These are phyloP conservation scores for Phenganax subtilis DNA, from an alignment of 92 coral and sea anemone species.

Conservation along the genomic window DNA sequence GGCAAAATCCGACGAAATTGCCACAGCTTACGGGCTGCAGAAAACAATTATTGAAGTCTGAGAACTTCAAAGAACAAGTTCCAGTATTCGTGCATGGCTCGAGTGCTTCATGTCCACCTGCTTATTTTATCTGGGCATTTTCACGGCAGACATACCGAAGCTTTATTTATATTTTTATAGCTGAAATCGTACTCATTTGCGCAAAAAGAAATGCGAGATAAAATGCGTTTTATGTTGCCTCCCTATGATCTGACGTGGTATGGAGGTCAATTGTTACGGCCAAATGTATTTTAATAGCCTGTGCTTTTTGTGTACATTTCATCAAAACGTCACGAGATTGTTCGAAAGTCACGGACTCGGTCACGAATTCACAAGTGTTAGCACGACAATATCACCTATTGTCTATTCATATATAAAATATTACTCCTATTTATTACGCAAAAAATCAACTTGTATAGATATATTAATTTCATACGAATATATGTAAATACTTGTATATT, in stretches of 20 bases:
- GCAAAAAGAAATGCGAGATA: not conserved
- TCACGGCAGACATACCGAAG: not conserved
- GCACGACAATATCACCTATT: not conserved
- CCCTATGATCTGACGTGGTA: not conserved
- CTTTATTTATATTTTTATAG: not conserved
- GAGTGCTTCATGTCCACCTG: not conserved
- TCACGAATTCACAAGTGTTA: not conserved
- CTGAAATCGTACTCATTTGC: slow-evolving; percentile 2
- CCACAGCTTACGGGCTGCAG: not conserved
- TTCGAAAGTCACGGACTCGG: not conserved
- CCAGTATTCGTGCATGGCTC: not conserved
- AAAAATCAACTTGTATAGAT: not conserved
- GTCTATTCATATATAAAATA: not conserved
- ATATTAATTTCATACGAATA: slow-evolving; percentile 14
- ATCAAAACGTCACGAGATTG: not conserved
- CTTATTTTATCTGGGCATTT: not conserved
- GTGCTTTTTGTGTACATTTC: not conserved
- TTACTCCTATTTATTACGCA: not conserved
- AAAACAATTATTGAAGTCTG: not conserved
- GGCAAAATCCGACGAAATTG: not conserved
- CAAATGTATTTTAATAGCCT: slow-evolving; percentile 1
- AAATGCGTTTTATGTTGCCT: not conserved
- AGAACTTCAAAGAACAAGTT: not conserved
- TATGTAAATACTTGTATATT: slow-evolving; percentile 16
- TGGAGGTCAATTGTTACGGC: slow-evolving; percentile 6